Evolutionary conservation across 1,140 invertebrate genomes (phyloP).

Genomic region (Trichonephila clavipes): DNA sequence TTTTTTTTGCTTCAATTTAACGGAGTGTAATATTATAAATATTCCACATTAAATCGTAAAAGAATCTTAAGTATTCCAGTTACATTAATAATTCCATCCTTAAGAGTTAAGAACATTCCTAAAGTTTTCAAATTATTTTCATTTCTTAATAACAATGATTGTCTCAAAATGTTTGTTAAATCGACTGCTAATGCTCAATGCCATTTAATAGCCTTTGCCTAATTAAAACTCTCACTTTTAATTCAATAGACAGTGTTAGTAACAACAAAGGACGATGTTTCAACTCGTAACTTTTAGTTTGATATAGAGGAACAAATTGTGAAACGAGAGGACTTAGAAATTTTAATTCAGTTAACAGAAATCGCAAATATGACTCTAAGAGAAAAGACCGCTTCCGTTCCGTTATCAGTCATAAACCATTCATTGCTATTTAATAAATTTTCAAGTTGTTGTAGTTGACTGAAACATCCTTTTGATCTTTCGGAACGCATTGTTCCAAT

Average conservation of each 20-base stretch:
- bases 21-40: too few relatives aligned
- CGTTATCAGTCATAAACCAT: slow-evolving; percentile 46
- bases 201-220: background rate
- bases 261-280: background rate
- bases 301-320: background rate
- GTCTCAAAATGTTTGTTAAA: too few relatives aligned
- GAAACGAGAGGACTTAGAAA: slow-evolving; percentile 1
- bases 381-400: slow-evolving; percentile 12
- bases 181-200: background rate
- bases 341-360: slow-evolving; percentile 37
- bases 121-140: too few relatives aligned
- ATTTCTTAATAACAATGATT: too few relatives aligned
- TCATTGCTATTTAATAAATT: slow-evolving; percentile 55
- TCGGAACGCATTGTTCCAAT: slow-evolving; percentile 12
- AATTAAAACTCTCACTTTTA: slow-evolving; percentile 11
- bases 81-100: too few relatives aligned
- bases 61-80: too few relatives aligned
- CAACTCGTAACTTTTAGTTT: background rate
- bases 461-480: slow-evolving; percentile 64
- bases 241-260: background rate
- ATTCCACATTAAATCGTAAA: too few relatives aligned
- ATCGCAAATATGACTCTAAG: background rate
- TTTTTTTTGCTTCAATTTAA: too few relatives aligned
- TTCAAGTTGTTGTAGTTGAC: slow-evolving; percentile 28
- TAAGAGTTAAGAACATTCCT: too few relatives aligned